Percentiles rank a stretch among this genome's conserved stretches.
These are phyloP conservation scores for Clunio marinus DNA, from an alignment of 2,888 invertebrate species.

Conservation along the genomic window DNA sequence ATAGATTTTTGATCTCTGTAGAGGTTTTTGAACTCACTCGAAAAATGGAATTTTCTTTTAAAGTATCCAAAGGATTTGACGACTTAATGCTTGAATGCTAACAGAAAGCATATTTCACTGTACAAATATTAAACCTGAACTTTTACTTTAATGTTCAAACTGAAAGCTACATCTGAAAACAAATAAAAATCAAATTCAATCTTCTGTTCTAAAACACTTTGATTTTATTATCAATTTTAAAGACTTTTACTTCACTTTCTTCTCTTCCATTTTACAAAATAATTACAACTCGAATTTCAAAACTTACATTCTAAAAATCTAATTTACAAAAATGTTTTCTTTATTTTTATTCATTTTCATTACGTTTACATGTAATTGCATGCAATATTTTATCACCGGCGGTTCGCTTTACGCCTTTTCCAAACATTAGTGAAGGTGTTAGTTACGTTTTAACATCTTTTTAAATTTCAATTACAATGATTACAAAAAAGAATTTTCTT, in stretches of 20 bases:
- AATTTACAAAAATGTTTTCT: slow-evolving; percentile 10
- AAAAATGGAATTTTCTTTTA: too few species aligned
- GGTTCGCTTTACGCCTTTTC: not conserved
- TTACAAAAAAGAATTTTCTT: too few species aligned
- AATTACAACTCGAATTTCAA: slow-evolving; percentile 23
- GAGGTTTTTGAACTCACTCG: too few species aligned
- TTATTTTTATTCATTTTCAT: not conserved
- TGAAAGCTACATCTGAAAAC: not conserved
- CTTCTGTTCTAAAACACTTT: slow-evolving; percentile 11
- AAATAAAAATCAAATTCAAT: not conserved
- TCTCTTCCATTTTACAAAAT: slow-evolving; percentile 3
- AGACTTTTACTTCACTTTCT: not conserved
- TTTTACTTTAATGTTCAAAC: too few species aligned
- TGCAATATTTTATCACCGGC: slow-evolving; percentile 9
- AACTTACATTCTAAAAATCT: slow-evolving; percentile 18
- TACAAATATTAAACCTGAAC: too few species aligned
- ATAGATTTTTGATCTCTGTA: too few species aligned
- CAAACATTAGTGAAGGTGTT: slow-evolving; percentile 5
- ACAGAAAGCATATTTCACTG: too few species aligned
- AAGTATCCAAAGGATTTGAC: too few species aligned
- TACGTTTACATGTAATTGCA: slow-evolving; percentile 23
- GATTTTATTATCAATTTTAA: slow-evolving; percentile 22
- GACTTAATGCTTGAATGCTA: too few species aligned
- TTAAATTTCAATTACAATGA: slow-evolving; percentile 11
- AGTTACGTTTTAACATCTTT: not conserved